Percentiles rank a stretch among this genome's conserved stretches.
Conservation (phyloP, 1,140 invertebrate genomes). For the Callitettix versicolor region DNA sequence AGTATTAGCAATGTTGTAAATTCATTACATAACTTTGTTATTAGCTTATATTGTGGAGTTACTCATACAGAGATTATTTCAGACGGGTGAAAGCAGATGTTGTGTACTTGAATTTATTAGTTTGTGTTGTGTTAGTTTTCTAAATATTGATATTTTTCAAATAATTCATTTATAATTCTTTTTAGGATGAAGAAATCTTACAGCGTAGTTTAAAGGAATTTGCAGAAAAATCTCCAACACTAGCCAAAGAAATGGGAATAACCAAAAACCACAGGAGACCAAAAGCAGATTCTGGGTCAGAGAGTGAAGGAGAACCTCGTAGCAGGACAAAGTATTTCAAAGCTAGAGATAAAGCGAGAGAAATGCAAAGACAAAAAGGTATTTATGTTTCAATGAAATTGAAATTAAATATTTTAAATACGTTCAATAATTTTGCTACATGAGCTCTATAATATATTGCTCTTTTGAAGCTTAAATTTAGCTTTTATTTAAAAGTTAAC, state of each 20-base stretch:
- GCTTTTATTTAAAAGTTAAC: no score
- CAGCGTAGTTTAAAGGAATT: conserved; percentile 48
- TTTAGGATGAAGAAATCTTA: conserved; percentile 46
- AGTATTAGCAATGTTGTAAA: no score
- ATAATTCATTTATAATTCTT: background rate
- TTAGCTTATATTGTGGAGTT: no score
- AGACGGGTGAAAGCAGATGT: no score
- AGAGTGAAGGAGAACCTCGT: conserved; percentile 36
- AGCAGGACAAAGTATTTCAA: conserved; percentile 42
- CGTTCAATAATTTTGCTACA: no score
- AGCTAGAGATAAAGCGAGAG: conserved; percentile 31
- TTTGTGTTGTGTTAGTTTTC: no score
- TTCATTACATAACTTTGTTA: no score
- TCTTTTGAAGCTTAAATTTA: no score
- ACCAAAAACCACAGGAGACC: conserved; percentile 25
- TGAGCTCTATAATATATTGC: no score
- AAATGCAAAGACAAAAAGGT: conserved; percentile 30
- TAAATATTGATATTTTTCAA: background rate
- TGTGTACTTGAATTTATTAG: no score
- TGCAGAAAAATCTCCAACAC: conserved; percentile 44
- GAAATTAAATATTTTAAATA: conserved; percentile 9
- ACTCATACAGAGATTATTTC: no score
- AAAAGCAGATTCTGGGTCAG: conserved; percentile 35
- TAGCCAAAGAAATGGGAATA: conserved; percentile 45
- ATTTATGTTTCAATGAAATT: conserved; percentile 7